Evolutionary conservation across 2,888 invertebrate species (phyloP), one percentile per base, ranked within the genome.

Genomic region (Therioaphis trifolii): DNA sequence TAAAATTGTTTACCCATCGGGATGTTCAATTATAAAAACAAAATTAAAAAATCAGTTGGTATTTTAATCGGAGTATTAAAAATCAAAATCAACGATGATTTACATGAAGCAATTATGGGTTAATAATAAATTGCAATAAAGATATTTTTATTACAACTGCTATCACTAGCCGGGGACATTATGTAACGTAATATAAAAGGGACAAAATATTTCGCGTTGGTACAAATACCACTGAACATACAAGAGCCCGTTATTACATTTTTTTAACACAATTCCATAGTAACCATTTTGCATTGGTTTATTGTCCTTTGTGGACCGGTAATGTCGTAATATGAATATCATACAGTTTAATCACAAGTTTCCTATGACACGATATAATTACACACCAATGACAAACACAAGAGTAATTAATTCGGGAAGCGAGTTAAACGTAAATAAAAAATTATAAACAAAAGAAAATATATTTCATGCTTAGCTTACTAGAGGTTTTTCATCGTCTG

Each of bases 201-300:
- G 29, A 27, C 35, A 66, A 66, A n/a, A 68, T 43, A 68, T 68
- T 68, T 68, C 12, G 14, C 2, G 21, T 21, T 68, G 43, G 2
- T 68, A 68, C 21, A 68, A 12, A 52, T 35, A 52, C 29, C n/a
- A 35, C 21, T 29, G n/a, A 21, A 52, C 49, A 43, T 18, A 75
- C 4, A 1, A 21, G 18, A 58, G 40, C 14, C 40, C 29, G 15
- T 75, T 61, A 61, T 61, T 75, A 75, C 40, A 58, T n/a, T 75
- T 58, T 75, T 75, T 75, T 52, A 75, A 61, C 58, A 75, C 43
- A 58, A 61, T 43, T 40, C 58, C 43, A 58, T 43, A 75, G 61
- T 40, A 58, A 55, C 75, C 40, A 18, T 75, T 61, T 58, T 40
- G 40, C 61, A 75, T 43, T 55, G 72, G 35, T 52, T 18, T n/a